Base-by-base conservation (phyloP, 2,797 vertebrate genomes). In the Crenuchus spilurus region DNA sequence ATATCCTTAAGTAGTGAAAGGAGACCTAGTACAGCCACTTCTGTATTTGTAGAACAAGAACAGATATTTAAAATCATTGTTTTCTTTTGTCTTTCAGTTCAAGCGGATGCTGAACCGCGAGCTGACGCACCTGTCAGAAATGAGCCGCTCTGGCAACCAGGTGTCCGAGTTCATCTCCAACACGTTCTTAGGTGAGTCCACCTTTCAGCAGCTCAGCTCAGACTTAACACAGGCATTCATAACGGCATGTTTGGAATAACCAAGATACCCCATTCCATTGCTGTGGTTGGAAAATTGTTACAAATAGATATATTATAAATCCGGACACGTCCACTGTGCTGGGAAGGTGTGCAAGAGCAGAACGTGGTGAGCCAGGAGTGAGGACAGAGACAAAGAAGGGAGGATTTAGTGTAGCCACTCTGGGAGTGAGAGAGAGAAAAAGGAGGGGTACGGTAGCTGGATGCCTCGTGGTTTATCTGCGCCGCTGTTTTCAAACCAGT, bases 101-200 rank as follows among this genome's bases (percentile, higher is more conserved):
- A 99, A 99, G 91, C 96, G 97, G 92, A 99, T 98, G 97, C 90
- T 99, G 91, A 99, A 96, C 87, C 93, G 97, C 82, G 98, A 99
- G 88, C 94, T 99, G 81, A 99, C 94, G 67, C 98, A 99, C 89
- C 94, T 99, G 88, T 99, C 98, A 18, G 97, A 99, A 90, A 99
- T 97, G 96, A 99, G 97, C 88, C 94, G 96, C 77, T 99, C 98
- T 6, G 98, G 97, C 77, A 99, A 98, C 91, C 97, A 99, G 87
- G 98, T 99, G 89, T 99, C 98, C 48, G 97, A 99, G 87, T 99
- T 96, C 91, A 99, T 99, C 92, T 99, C 97, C 87, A 98, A 94
- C 90, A 99, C 98, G 49, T 99, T 99, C 91, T 91, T 99, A 79
- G 98, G 98, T 99, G 92, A 96, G 87, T 74, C 62, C 16, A 58